phyloP scores from a whole-genome alignment of 2,888 invertebrate genomes.

The Ommatoiulus sabulosus region DNA sequence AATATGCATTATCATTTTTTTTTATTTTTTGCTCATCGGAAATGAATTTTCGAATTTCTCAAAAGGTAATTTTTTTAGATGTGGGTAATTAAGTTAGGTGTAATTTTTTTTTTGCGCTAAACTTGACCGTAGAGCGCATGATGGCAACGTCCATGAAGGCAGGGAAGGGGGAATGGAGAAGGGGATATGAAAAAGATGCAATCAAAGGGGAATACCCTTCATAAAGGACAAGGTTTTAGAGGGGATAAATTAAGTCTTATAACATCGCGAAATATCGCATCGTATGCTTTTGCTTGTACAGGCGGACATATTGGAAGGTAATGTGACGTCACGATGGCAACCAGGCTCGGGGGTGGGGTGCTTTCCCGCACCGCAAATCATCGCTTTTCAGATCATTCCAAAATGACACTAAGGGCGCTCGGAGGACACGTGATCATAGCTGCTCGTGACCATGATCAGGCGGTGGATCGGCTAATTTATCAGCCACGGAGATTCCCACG shows the following conservation, averaged over 20 bases:
- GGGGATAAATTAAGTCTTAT: conserved; percentile 40
- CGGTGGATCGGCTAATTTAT: background rate
- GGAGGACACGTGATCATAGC: background rate
- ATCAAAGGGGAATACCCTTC: conserved; percentile 25
- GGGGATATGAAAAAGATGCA: conserved; percentile 1
- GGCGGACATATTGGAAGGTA: conserved; percentile 6
- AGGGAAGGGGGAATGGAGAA: conserved; percentile 32
- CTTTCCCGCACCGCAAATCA: background rate
- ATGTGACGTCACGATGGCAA: background rate
- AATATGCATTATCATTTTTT: too few relatives aligned
- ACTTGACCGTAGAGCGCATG: background rate
- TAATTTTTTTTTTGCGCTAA: background rate
- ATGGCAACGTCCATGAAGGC: background rate
- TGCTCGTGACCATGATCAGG: background rate
- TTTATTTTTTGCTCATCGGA: too few relatives aligned
- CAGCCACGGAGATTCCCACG: too few relatives aligned
- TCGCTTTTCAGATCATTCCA: background rate
- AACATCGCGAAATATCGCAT: conserved; percentile 35
- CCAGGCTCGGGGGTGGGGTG: background rate
- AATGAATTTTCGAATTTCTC: too few relatives aligned
- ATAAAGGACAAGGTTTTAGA: conserved; percentile 17
- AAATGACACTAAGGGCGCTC: background rate
- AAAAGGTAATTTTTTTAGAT: too few relatives aligned
- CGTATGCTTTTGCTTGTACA: background rate
- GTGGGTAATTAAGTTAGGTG: background rate